Base-by-base conservation (phyloP, 2,113 vertebrate species). In the Triplophysa siluroides region DNA sequence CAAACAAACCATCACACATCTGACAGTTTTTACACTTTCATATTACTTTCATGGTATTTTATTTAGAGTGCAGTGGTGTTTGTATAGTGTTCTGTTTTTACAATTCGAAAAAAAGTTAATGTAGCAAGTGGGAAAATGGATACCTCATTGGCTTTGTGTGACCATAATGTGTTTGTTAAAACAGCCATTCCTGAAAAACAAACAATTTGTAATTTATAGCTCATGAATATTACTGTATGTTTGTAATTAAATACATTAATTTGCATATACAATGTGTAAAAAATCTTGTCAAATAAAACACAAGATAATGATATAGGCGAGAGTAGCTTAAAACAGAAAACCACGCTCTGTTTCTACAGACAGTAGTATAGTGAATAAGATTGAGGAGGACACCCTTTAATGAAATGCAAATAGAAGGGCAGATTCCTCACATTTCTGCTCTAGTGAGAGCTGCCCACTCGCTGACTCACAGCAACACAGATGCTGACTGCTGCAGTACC, bases 131-230 rank as follows among this genome's bases (percentile, higher is more conserved):
- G 14, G 38, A 26, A 24, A 18, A 24, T 50, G 8, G 12, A 8
- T 89, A 93, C 93, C 92, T 91, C 84, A 77, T 72, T 82, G 73
- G 86, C 79, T 84, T 84, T 85, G 63, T 80, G 65, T 66, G 69
- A 58, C 21, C 83, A 52, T 19, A 76, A 87, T 0, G 45, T 68
- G 43, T 21, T 81, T 1, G 73, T 14, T 80, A 83, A 56, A 11
- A 82, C 29, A 8, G 21, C 76, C 89, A 91, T 94, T 87, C 95
- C 96, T 98, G 90, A 84, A 72, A 82, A 84, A 83, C 52, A 38
- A 88, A 82, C 84, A 74, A 24, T 38, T 58, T n/a, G 8, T 8
- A 0, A 8, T 58, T 14, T n/a, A n/a, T 8, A 21, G 54, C 18
- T 19, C 16, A n/a, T 58, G 1, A 21, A 12, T 45, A 45, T 45